phyloP scores from a whole-genome alignment of 2,888 invertebrate species.

The Dione vanillae region DNA sequence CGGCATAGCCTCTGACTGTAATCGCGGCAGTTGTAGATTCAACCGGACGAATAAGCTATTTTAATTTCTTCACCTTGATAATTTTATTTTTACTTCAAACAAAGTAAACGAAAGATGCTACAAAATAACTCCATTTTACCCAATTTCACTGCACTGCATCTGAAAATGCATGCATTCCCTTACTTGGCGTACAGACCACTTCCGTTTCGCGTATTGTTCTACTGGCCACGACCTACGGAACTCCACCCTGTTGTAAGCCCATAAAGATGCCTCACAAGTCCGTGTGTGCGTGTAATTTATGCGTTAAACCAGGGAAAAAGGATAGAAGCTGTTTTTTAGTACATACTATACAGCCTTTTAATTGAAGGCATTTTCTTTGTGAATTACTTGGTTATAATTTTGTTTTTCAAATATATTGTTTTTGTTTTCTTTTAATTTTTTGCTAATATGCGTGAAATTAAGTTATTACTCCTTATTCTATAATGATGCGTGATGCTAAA shows the following conservation, averaged over 20 bases:
- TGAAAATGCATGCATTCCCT: constrained; percentile 7
- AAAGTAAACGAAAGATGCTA: not conserved
- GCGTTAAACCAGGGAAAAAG: constrained; percentile 52
- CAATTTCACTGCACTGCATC: constrained; percentile 13
- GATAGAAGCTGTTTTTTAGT: constrained; percentile 49
- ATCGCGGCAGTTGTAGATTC: too few relatives aligned
- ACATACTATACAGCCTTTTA: constrained; percentile 28
- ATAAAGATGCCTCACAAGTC: constrained; percentile 71
- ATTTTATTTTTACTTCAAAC: too few relatives aligned
- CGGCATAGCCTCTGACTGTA: too few relatives aligned
- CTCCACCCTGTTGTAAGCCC: constrained; percentile 63
- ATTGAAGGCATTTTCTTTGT: constrained; percentile 30
- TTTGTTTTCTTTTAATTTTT: too few relatives aligned
- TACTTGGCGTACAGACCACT: not conserved
- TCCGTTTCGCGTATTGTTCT: constrained; percentile 62
- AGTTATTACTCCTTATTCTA: too few relatives aligned
- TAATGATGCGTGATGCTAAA: too few relatives aligned
- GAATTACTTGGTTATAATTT: constrained; percentile 15
- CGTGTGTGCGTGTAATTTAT: constrained; percentile 64
- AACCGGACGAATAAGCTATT: too few relatives aligned
- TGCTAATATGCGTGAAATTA: too few relatives aligned
- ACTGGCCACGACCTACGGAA: constrained; percentile 54
- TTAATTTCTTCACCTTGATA: too few relatives aligned
- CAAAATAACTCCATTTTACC: not conserved
- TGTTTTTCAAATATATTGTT: constrained; percentile 1